Evolutionary conservation across 2,113 vertebrate genomes (phyloP).

Genomic region (Pardalotus punctatus): DNA sequence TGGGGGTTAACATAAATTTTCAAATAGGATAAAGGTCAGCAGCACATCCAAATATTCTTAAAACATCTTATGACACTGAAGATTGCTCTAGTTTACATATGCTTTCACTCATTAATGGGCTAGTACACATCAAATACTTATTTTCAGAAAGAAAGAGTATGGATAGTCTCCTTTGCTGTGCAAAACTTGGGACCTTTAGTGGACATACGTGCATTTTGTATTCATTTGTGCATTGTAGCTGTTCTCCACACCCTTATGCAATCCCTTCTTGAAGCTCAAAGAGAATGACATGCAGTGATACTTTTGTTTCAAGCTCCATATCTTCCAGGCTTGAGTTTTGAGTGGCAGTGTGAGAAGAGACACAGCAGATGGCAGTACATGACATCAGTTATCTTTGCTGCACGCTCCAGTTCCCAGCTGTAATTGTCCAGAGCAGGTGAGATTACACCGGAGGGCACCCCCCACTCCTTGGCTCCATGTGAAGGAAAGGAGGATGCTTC

Average conservation of each 20-base stretch:
- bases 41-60: not conserved
- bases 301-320: not conserved
- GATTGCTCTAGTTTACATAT: not conserved
- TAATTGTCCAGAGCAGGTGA: not conserved
- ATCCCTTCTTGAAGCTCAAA: not conserved
- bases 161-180: not conserved
- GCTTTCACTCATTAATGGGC: not conserved
- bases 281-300: not conserved
- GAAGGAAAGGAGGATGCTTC: not conserved
- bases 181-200: not conserved
- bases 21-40: not conserved
- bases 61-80: not conserved
- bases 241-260: not conserved
- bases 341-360: constrained; percentile 32
- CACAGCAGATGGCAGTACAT: constrained; percentile 76
- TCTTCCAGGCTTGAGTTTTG: not conserved
- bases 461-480: not conserved
- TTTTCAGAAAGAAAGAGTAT: not conserved
- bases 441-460: not conserved
- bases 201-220: not conserved
- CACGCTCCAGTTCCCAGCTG: not conserved
- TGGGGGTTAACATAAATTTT: not conserved
- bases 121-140: not conserved
- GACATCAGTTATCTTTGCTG: constrained; percentile 26
- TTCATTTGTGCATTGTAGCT: not conserved